phyloP scores from a whole-genome alignment of 2,888 invertebrate genomes.

The Drosophila cracens region DNA sequence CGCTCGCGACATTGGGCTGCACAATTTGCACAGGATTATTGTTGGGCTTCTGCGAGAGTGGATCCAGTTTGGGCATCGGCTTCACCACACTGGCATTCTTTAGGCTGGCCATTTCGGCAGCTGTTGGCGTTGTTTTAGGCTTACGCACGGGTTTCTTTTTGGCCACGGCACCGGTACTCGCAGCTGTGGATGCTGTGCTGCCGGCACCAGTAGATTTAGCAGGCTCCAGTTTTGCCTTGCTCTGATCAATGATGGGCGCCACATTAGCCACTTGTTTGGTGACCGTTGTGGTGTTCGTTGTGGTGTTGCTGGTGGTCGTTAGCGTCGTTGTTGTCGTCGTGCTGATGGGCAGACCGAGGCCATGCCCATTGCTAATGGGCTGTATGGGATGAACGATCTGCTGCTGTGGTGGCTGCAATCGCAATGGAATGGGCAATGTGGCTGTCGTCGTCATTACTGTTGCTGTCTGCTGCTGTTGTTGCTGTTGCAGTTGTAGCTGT shows the following conservation, averaged over 20 bases:
- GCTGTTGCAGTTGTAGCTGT: slow-evolving; percentile 47
- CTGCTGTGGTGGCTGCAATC: slow-evolving; percentile 82
- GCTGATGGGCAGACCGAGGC: slow-evolving; percentile 54
- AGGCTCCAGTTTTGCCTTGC: slow-evolving; percentile 82
- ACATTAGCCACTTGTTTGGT: slow-evolving; percentile 85
- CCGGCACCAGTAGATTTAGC: slow-evolving; percentile 34
- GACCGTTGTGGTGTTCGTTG: slow-evolving; percentile 71
- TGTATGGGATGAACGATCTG: slow-evolving; percentile 84
- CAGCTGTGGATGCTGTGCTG: slow-evolving; percentile 46
- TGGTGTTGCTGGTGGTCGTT: slow-evolving; percentile 61
- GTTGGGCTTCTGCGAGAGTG: slow-evolving; percentile 83
- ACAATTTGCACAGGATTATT: slow-evolving; percentile 85
- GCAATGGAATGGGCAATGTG: slow-evolving; percentile 53
- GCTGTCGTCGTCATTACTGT: slow-evolving; percentile 52
- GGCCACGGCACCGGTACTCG: slow-evolving; percentile 70
- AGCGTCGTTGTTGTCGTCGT: slow-evolving; percentile 67
- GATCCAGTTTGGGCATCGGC: slow-evolving; percentile 84
- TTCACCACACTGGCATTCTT: slow-evolving; percentile 84
- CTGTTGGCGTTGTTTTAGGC: slow-evolving; percentile 77
- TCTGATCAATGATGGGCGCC: slow-evolving; percentile 85
- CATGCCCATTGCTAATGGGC: slow-evolving; percentile 69
- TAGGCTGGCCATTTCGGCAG: slow-evolving; percentile 75
- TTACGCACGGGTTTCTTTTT: slow-evolving; percentile 83
- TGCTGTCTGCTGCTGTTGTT: slow-evolving; percentile 31
- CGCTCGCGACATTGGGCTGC: slow-evolving; percentile 83